A percentile compares a stretch with the other conserved stretches of the same genome.
These are phyloP conservation scores for Chaetoderma sp. DNA, from an alignment of 2,888 invertebrate genomes.

Conservation along the genomic window DNA sequence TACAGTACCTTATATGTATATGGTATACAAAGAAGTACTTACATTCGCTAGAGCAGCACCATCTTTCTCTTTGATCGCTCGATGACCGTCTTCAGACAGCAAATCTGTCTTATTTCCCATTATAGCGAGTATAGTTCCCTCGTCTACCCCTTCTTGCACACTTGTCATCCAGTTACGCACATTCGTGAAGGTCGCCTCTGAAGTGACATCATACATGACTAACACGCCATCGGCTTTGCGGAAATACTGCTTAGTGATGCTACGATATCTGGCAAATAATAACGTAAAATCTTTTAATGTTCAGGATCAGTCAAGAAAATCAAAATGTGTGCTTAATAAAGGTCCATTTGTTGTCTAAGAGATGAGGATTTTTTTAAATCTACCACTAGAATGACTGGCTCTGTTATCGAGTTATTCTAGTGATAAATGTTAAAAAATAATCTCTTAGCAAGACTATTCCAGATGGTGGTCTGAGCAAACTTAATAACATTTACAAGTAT, in stretches of 20 bases:
- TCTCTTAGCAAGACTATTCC: too few species aligned
- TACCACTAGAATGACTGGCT: too few species aligned
- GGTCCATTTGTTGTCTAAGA: too few species aligned
- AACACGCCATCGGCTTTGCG: conserved; percentile 74
- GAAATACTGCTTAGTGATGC: conserved; percentile 74
- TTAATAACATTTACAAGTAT: too few species aligned
- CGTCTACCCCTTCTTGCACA: conserved; percentile 69
- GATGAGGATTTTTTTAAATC: too few species aligned
- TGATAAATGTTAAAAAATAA: neutral
- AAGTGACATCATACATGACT: conserved; percentile 73
- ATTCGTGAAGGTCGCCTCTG: conserved; percentile 71
- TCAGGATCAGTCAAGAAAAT: neutral
- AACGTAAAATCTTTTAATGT: neutral
- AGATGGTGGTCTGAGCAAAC: too few species aligned
- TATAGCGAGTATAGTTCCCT: conserved; percentile 69
- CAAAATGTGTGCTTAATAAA: too few species aligned
- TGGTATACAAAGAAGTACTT: conserved; percentile 29
- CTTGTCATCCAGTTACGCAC: conserved; percentile 72
- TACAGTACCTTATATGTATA: too few species aligned
- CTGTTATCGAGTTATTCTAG: too few species aligned
- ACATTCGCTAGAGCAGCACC: conserved; percentile 71
- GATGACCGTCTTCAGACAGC: conserved; percentile 63
- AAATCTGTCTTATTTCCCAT: conserved; percentile 74
- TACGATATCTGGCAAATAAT: conserved; percentile 70
- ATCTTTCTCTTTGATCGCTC: conserved; percentile 68